Base-by-base conservation (phyloP, 2,888 invertebrate genomes). In the Minunthozetes semirufus region DNA sequence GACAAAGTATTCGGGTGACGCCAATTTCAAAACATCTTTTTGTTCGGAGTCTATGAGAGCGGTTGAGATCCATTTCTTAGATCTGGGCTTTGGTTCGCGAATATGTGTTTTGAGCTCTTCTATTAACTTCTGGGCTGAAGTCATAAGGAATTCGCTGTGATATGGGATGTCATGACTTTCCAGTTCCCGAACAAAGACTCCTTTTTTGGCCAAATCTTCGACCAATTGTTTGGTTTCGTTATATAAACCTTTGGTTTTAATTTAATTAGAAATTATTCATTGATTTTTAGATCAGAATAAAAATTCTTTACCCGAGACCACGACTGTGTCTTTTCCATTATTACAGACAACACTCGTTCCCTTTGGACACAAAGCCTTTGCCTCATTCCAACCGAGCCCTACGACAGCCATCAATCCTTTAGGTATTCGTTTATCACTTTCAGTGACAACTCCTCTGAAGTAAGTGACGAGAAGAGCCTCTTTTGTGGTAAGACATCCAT, bases 1-100 rank as follows among this genome's bases (percentile, higher is more conserved):
- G 33, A 94, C 95, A 83, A 96, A 95, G 85, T 99, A 99, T 48
- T 90, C 91, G 0, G 93, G 91, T 77, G 94, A 94, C 80, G 88
- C 85, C 81, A 88, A 87, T 29, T 88, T 87, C 56, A 92, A 82
- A 0, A 88, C 87, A 78, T 86, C 86, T 95, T 95, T 96, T 68
- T 89, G 87, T 3, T 86, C 85, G 83, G 92, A 89, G 3, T 92
- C 90, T 0, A 95, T 92, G 80, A 97, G 90, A 73, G 95, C 95
- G 27, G 94, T 91, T 77, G 94, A 94, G 75, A 98, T 86, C 98
- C 98, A 98, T 79, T 89, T 88, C 0, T 87, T 78, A 0, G 90
- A 88, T 78, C 98, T 88, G 78, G 88, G 88, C 82, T 90, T 90
- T 0, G 94, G 90, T 77, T 85, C 86, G 0, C 89, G 87, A 80